Conservation (phyloP, 2,888 invertebrate species). For the Ormia ochracea region DNA sequence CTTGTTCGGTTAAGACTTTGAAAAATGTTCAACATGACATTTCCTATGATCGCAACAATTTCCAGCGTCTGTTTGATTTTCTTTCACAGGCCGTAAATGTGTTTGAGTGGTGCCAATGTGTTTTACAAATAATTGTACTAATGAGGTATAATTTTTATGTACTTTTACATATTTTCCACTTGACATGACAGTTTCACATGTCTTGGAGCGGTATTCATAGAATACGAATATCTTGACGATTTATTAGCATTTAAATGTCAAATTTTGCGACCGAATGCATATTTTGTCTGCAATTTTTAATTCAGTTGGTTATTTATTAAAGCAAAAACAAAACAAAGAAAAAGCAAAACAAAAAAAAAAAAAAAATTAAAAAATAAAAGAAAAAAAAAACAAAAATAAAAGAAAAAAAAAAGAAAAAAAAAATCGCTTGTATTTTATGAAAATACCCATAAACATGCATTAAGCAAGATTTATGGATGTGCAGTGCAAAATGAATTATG, state of each 20-base stretch:
- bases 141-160: constrained; percentile 52
- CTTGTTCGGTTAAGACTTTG: not conserved
- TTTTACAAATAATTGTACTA: constrained; percentile 60
- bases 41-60: constrained; percentile 31
- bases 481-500: not conserved
- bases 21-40: constrained; percentile 36
- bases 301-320: constrained; percentile 13
- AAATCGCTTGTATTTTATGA: not conserved
- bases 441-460: not conserved
- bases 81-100: not conserved
- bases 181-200: constrained; percentile 27
- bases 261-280: constrained; percentile 63
- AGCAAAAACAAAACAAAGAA: too few relatives aligned
- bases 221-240: constrained; percentile 52
- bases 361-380: too few relatives aligned
- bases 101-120: constrained; percentile 50
- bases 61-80: constrained; percentile 16
- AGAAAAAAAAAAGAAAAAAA: too few relatives aligned
- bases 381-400: too few relatives aligned
- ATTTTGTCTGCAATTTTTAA: constrained; percentile 54
- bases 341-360: too few relatives aligned
- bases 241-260: constrained; percentile 66
- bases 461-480: constrained; percentile 13
- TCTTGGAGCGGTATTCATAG: constrained; percentile 4
- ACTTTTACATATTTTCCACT: not conserved